A percentile compares a stretch with the other conserved stretches of the same genome.
phyloP scores from a whole-genome alignment of 1,140 invertebrate species.

The Lepidotrigona ventralis region DNA sequence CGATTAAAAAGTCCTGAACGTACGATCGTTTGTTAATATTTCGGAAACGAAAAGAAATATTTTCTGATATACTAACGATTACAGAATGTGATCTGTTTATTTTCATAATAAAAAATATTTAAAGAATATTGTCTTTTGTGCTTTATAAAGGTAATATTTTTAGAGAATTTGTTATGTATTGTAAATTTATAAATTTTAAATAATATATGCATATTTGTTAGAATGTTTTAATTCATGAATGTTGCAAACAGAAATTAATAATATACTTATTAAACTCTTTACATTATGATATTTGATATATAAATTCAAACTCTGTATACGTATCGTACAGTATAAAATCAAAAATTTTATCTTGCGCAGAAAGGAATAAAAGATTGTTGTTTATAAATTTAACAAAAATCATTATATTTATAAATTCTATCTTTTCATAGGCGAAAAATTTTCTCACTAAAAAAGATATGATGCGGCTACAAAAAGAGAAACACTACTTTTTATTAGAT shows the following conservation, averaged over 20 bases:
- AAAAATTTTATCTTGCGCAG: no score
- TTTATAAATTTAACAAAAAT: no score
- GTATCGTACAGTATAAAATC: slow-evolving; percentile 4
- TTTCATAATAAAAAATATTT: not conserved
- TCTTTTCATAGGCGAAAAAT: no score
- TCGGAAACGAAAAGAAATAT: not conserved
- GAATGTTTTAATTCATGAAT: not conserved
- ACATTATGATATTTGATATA: not conserved
- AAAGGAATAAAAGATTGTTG: no score
- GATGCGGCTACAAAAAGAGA: no score
- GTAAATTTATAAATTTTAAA: not conserved
- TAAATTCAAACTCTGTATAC: not conserved
- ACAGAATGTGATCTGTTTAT: not conserved
- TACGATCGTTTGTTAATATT: not conserved
- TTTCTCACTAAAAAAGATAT: no score
- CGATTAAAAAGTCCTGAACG: not conserved
- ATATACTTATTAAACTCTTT: not conserved
- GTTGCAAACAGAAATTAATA: not conserved
- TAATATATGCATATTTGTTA: not conserved
- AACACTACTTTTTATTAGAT: no score
- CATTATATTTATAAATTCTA: no score
- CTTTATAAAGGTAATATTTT: not conserved
- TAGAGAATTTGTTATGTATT: not conserved
- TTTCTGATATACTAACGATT: not conserved
- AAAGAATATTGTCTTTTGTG: not conserved